Percentiles rank a stretch among this genome's conserved stretches.
These are phyloP conservation scores for Bujurquina vittata DNA, from an alignment of 2,113 vertebrate species.

Conservation along the genomic window DNA sequence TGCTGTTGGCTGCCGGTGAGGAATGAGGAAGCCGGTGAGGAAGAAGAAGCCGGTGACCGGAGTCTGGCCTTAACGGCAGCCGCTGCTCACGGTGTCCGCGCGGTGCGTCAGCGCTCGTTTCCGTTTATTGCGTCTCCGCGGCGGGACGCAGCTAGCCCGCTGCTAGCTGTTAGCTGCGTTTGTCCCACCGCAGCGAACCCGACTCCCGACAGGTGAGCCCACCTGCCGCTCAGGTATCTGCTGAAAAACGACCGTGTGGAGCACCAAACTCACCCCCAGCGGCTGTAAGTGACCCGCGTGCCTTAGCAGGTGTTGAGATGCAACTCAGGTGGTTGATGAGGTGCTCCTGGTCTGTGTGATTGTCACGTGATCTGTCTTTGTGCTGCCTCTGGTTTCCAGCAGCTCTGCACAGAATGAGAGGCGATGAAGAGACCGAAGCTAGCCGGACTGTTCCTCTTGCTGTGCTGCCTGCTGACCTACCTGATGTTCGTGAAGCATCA, in stretches of 20 bases:
- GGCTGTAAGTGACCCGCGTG: no score
- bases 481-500: slow-evolving; percentile 86
- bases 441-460: slow-evolving; percentile 80
- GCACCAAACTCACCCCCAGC: no score
- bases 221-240: neutral
- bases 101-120: neutral
- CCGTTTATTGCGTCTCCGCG: neutral
- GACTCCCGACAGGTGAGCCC: no score
- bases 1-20: neutral
- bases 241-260: neutral
- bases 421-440: slow-evolving; percentile 87
- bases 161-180: neutral
- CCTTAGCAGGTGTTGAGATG: no score
- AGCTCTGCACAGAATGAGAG: slow-evolving; percentile 44
- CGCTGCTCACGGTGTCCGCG: neutral
- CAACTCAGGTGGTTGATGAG: no score
- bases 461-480: slow-evolving; percentile 83
- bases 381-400: slow-evolving; percentile 1
- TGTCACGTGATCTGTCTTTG: neutral
- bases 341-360: neutral
- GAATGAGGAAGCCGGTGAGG: neutral
- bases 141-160: neutral
- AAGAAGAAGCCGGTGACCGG: neutral
- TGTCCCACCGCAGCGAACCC: neutral
- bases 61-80: neutral